Evolutionary conservation across 2,797 vertebrate genomes (phyloP).

Genomic region (Pitangus sulphuratus): DNA sequence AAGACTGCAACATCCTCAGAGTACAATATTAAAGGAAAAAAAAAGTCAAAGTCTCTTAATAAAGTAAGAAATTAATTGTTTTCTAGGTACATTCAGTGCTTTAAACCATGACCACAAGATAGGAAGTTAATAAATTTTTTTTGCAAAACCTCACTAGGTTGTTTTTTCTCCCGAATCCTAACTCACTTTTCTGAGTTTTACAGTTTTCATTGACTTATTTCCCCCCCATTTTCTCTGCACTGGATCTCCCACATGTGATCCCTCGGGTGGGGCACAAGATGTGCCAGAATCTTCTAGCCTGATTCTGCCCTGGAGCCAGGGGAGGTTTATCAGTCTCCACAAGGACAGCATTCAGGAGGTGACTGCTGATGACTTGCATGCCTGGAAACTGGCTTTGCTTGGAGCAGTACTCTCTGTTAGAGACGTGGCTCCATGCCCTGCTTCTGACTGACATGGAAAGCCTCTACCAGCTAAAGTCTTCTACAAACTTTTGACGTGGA

Average conservation of each 20-base stretch:
- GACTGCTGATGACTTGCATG: accelerated
- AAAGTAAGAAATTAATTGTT: background rate
- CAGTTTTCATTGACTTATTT: background rate
- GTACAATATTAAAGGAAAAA: accelerated
- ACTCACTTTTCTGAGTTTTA: background rate
- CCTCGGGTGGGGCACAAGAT: no score
- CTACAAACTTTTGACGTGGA: background rate
- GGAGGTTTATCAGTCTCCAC: accelerated
- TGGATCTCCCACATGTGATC: accelerated
- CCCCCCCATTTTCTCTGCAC: background rate
- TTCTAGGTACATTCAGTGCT: background rate
- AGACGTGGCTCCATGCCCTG: accelerated
- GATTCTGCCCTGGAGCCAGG: accelerated
- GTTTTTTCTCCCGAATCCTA: accelerated
- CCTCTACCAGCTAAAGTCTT: background rate
- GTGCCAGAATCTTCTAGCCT: background rate
- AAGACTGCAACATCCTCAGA: background rate
- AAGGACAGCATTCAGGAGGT: background rate
- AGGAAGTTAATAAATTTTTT: background rate
- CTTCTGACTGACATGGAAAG: background rate
- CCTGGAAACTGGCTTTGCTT: background rate
- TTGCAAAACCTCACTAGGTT: accelerated
- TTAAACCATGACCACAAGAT: background rate
- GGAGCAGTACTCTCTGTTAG: accelerated
- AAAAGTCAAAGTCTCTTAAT: background rate